phyloP scores from a whole-genome alignment of 2,888 invertebrate genomes.

The Melitaea athalia region DNA sequence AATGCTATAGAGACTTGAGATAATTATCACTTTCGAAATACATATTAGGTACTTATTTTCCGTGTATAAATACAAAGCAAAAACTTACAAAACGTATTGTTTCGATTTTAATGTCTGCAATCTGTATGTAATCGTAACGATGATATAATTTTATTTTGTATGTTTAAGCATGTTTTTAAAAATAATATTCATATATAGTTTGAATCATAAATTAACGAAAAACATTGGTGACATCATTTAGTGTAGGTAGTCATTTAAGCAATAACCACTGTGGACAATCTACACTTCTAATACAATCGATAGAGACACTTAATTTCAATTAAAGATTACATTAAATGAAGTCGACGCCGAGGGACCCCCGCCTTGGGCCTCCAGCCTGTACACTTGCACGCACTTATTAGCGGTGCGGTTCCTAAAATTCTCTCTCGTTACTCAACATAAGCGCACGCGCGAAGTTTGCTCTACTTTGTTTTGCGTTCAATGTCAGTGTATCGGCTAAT shows the following conservation, averaged over 20 bases:
- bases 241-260: too few relatives aligned
- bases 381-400: constrained; percentile 46
- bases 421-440: constrained; percentile 61
- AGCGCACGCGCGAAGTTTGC: constrained; percentile 69
- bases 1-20: background rate
- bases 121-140: background rate
- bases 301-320: background rate
- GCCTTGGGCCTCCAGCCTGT: constrained; percentile 53
- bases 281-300: background rate
- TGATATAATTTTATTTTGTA: background rate
- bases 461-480: constrained; percentile 81
- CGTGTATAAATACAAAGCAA: too few relatives aligned
- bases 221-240: background rate
- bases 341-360: constrained; percentile 45
- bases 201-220: background rate
- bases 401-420: constrained; percentile 61
- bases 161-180: too few relatives aligned
- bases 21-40: background rate
- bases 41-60: background rate
- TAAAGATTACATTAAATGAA: background rate
- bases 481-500: constrained; percentile 81
- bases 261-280: too few relatives aligned
- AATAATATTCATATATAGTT: background rate
- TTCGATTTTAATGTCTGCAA: background rate
- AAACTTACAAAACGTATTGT: background rate